A percentile compares a stretch with the other conserved stretches of the same genome.
Evolutionary conservation across 2,113 vertebrate genomes (phyloP).

Genomic region (Tetraodon nigroviridis): DNA sequence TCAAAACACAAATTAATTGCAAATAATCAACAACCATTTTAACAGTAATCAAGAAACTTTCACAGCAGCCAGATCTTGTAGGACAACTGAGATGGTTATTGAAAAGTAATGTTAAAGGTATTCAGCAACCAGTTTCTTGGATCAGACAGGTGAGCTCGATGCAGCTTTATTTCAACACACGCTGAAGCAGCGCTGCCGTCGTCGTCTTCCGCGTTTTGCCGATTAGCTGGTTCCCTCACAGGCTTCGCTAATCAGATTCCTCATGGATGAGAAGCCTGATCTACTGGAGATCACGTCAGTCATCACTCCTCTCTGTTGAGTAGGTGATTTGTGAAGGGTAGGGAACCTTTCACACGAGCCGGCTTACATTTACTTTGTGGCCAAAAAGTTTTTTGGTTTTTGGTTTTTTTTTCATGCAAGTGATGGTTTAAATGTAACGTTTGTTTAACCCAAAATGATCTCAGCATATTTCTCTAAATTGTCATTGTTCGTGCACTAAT

Average conservation of each 20-base stretch:
- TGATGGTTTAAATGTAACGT: slow-evolving; percentile 43
- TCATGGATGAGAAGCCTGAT: slow-evolving; percentile 55
- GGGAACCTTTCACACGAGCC: slow-evolving; percentile 47
- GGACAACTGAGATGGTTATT: too few relatives aligned
- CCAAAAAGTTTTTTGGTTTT: too few relatives aligned
- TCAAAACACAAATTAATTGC: too few relatives aligned
- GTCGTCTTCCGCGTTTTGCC: slow-evolving; percentile 39
- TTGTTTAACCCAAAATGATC: slow-evolving; percentile 43
- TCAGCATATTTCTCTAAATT: slow-evolving; percentile 32
- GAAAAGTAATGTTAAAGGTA: too few relatives aligned
- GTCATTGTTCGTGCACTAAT: slow-evolving; percentile 37
- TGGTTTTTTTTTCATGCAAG: slow-evolving; percentile 58
- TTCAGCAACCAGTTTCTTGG: too few relatives aligned
- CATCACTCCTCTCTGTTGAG: slow-evolving; percentile 54
- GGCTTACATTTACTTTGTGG: slow-evolving; percentile 42
- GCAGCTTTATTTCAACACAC: too few relatives aligned
- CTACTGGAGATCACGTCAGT: slow-evolving; percentile 66
- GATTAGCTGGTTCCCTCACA: slow-evolving; percentile 50
- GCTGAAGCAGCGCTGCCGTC: too few relatives aligned
- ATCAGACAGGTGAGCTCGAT: too few relatives aligned
- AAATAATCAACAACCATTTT: too few relatives aligned
- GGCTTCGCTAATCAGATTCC: slow-evolving; percentile 60
- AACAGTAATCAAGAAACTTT: too few relatives aligned
- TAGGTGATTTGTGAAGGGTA: slow-evolving; percentile 47
- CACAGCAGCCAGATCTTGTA: too few relatives aligned